Evolutionary conservation across 2,888 invertebrate species (phyloP).

Genomic region (Diogma glabrata): DNA sequence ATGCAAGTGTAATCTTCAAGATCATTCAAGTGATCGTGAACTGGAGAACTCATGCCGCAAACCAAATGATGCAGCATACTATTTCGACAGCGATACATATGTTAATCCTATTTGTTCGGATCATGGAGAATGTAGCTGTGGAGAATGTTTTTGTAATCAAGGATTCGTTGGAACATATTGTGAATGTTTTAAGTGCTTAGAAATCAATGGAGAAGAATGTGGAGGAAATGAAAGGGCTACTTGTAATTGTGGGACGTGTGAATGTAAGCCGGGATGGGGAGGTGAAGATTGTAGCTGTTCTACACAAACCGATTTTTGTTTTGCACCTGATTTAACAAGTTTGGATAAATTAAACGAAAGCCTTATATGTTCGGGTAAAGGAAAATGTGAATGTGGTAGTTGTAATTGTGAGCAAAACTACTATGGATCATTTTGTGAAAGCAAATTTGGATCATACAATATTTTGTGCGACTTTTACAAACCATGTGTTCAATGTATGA

Average conservation of each 20-base stretch:
- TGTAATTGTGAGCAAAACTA: conserved; percentile 28
- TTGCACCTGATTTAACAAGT: conserved; percentile 38
- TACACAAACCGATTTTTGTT: conserved; percentile 39
- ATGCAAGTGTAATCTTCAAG: conserved; percentile 29
- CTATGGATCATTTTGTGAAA: conserved; percentile 31
- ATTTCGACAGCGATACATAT: not conserved
- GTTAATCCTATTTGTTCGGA: conserved; percentile 48
- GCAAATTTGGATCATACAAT: conserved; percentile 21
- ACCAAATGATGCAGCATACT: too few species aligned
- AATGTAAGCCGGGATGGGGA: conserved; percentile 48
- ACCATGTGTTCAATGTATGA: conserved; percentile 31
- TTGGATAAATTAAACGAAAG: too few species aligned
- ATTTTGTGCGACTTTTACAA: conserved; percentile 32
- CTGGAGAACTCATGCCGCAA: conserved; percentile 32
- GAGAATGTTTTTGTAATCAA: conserved; percentile 55
- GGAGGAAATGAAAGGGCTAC: conserved; percentile 54
- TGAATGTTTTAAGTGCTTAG: conserved; percentile 49
- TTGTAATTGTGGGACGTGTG: conserved; percentile 65
- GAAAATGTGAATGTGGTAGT: conserved; percentile 62
- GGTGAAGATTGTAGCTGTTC: conserved; percentile 48
- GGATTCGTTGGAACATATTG: conserved; percentile 49
- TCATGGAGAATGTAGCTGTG: conserved; percentile 68
- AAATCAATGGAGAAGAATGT: conserved; percentile 36
- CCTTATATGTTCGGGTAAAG: conserved; percentile 62
- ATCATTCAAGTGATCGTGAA: conserved; percentile 25